Percentiles rank a stretch among this genome's conserved stretches.
Conservation (phyloP, 2,113 vertebrate species). For the Cyanoramphus novaezelandiae region DNA sequence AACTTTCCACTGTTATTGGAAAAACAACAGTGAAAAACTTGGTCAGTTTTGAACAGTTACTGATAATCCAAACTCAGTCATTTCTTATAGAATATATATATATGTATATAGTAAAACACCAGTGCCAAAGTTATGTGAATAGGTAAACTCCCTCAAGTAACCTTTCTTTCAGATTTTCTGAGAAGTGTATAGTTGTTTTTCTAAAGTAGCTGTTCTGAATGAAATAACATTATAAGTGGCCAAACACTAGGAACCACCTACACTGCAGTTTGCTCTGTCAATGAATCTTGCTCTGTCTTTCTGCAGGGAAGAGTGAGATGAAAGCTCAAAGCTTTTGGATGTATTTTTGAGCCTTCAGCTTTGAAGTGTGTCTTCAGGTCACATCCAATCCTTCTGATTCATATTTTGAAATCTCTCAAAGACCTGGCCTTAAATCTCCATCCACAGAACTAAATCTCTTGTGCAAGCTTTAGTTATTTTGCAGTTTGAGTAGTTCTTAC, state of each 20-base stretch:
- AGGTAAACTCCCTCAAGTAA: background rate
- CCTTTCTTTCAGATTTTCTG: background rate
- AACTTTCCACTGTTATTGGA: background rate
- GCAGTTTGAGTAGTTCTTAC: background rate
- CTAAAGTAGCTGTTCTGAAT: background rate
- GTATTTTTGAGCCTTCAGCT: background rate
- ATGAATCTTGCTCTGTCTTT: background rate
- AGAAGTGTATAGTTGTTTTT: background rate
- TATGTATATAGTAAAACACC: background rate
- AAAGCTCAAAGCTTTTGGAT: background rate
- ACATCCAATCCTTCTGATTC: background rate
- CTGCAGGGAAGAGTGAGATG: background rate
- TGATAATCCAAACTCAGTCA: background rate
- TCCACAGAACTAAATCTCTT: background rate
- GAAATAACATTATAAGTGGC: background rate
- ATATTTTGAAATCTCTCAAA: background rate
- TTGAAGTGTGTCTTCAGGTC: background rate
- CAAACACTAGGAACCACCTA: background rate
- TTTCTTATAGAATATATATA: background rate
- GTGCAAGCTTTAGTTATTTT: background rate
- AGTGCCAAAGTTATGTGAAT: background rate
- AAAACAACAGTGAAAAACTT: background rate
- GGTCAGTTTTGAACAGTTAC: background rate
- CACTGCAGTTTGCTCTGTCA: background rate
- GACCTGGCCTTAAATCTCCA: background rate